Base-by-base conservation (phyloP, 2,888 invertebrate genomes). In the Acanthopleura granulata region DNA sequence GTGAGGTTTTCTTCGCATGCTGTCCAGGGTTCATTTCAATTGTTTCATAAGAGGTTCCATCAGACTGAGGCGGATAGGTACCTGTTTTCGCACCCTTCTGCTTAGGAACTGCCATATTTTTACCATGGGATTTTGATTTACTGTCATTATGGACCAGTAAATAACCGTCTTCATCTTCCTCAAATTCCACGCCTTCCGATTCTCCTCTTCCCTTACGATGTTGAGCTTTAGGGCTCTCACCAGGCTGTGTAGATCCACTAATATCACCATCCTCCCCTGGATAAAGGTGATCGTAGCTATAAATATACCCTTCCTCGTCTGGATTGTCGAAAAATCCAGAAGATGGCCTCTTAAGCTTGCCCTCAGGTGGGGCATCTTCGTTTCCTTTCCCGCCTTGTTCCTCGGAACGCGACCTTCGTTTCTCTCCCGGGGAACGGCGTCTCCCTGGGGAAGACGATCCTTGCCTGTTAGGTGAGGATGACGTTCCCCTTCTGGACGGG, bases 261-360 rank as follows among this genome's bases (percentile, higher is more conserved):
- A n/a, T 12, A 22, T 22, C 62, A 14, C n/a, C n/a, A n/a, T 15
- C 25, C 15, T 22, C 62, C 27, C 78, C 62, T 72, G 77, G 78
- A 57, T 79, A 75, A n/a, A 80, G 80, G 18, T 81, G 81, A 50
- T 82, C 81, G 74, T 81, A 79, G 71, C 81, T 81, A 78, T 82
- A 81, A 75, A 81, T 62, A 72, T 81, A 79, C n/a, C 83, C 81
- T 62, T 83, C 83, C 25, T 79, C 77, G 62, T 83, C 83, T 22
- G 82, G 81, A 61, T 82, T 83, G 27, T 80, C 82, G 78, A 81
- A 82, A 1, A 79, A 25, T 15, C 80, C 82, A 3, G 79, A 79
- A 15, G 74, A 70, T 40, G 76, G 74, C 18, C 78, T 61, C 15
- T 76, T 79, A 15, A 70, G 70, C 22, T 70, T 22, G 15, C 70